Evolutionary conservation across 2,797 vertebrate species (phyloP).

Genomic region (Fratercula arctica): DNA sequence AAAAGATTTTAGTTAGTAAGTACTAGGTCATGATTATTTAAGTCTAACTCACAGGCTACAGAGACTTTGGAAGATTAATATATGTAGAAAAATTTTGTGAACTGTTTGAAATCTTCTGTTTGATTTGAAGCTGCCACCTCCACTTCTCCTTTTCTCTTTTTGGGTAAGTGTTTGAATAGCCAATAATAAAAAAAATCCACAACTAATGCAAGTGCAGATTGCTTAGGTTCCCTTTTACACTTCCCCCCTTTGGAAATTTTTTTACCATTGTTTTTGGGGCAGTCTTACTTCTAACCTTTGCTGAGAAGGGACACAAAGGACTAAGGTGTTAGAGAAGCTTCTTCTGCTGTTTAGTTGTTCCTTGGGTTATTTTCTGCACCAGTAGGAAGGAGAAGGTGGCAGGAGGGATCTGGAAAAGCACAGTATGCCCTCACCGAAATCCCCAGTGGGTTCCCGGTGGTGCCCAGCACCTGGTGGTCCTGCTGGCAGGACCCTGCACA

Average conservation of each 20-base stretch:
- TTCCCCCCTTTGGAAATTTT: background rate
- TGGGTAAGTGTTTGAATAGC: background rate
- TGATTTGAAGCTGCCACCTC: background rate
- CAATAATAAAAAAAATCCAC: background rate
- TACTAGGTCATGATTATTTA: conserved; percentile 12
- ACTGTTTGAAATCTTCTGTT: background rate
- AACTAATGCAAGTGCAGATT: background rate
- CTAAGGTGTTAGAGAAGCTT: background rate
- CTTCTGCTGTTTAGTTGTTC: background rate
- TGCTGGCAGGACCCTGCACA: background rate
- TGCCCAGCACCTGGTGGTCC: background rate
- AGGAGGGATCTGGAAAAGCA: background rate
- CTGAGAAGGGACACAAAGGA: background rate
- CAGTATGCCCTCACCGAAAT: accelerated
- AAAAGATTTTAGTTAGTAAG: conserved; percentile 12
- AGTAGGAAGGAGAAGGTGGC: background rate
- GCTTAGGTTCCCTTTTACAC: background rate
- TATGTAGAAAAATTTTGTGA: background rate
- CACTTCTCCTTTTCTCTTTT: background rate
- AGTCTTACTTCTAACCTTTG: background rate
- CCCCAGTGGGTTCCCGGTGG: background rate
- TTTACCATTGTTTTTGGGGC: background rate
- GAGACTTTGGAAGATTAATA: conserved; percentile 4
- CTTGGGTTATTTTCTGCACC: background rate
- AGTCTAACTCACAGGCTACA: background rate